Evolutionary conservation across 2,888 invertebrate genomes (phyloP).

Genomic region (Creontiades dilutus): DNA sequence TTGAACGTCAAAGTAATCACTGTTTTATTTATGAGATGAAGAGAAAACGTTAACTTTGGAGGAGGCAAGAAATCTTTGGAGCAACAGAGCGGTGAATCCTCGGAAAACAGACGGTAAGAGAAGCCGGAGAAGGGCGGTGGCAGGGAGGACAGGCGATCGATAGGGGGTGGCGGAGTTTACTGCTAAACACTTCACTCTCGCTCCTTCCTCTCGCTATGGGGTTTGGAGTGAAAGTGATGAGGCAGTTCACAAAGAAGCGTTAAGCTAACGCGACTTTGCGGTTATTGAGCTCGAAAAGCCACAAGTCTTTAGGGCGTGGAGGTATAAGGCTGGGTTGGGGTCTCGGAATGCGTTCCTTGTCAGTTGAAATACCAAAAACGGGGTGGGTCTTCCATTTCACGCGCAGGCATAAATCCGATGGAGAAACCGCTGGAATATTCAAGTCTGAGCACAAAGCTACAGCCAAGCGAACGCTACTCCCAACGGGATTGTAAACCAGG

Average conservation of each 20-base stretch:
- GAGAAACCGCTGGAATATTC: too few relatives aligned
- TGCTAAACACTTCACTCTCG: constrained; percentile 38
- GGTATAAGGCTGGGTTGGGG: not conserved
- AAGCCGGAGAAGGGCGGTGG: constrained; percentile 15
- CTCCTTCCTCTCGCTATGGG: not conserved
- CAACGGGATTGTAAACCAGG: too few relatives aligned
- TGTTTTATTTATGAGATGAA: constrained; percentile 39
- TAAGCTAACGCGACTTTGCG: constrained; percentile 42
- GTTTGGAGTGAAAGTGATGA: constrained; percentile 47
- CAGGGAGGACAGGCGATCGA: not conserved
- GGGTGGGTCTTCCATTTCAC: too few relatives aligned
- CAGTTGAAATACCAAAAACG: constrained; percentile 5
- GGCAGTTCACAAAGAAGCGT: constrained; percentile 43
- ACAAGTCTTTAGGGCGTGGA: constrained; percentile 8
- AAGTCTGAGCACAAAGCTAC: too few relatives aligned
- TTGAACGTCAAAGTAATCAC: constrained; percentile 42
- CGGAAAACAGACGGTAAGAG: constrained; percentile 19
- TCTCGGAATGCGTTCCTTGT: not conserved
- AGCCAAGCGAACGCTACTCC: too few relatives aligned
- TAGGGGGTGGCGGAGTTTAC: constrained; percentile 3
- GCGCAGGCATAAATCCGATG: too few relatives aligned
- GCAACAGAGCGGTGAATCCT: constrained; percentile 42
- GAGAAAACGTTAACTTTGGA: constrained; percentile 36
- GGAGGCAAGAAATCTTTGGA: constrained; percentile 39
- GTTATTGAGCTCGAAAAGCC: constrained; percentile 39